Evolutionary conservation across 2,888 invertebrate genomes (phyloP).

Genomic region (Danaus chrysippus): DNA sequence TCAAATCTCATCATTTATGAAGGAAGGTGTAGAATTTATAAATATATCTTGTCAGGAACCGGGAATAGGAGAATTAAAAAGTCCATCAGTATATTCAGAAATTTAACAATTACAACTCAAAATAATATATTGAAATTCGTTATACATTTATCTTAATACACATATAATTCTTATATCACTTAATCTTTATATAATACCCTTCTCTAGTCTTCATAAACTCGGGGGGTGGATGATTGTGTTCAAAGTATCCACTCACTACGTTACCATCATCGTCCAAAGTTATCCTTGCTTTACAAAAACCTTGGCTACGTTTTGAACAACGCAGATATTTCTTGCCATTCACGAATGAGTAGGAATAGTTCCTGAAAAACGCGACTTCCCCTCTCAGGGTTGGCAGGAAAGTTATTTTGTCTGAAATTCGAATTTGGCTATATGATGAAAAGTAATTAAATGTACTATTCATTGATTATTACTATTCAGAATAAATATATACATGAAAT

Average conservation of each 20-base stretch:
- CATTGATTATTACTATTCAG: too few species aligned
- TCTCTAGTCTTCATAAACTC: neutral
- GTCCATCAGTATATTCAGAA: too few species aligned
- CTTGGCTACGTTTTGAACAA: constrained; percentile 19
- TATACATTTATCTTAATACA: too few species aligned
- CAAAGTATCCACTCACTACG: neutral
- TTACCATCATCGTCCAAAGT: constrained; percentile 13
- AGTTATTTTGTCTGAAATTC: constrained; percentile 9
- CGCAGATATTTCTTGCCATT: constrained; percentile 9
- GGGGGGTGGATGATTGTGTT: neutral
- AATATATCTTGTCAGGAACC: too few species aligned
- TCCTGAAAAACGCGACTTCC: constrained; percentile 7
- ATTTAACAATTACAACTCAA: too few species aligned
- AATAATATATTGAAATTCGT: too few species aligned
- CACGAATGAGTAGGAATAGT: constrained; percentile 13
- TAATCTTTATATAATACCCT: neutral
- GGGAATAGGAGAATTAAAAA: too few species aligned
- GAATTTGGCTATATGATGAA: too few species aligned
- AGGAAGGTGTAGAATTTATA: too few species aligned
- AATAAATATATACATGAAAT: too few species aligned
- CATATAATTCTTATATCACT: neutral
- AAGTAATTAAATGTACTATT: too few species aligned
- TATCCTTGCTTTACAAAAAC: constrained; percentile 14
- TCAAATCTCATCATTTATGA: too few species aligned
- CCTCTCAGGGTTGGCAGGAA: constrained; percentile 1